Evolutionary conservation across 2,797 vertebrate genomes (phyloP).

Genomic region (Amblyopsis hoosieri): DNA sequence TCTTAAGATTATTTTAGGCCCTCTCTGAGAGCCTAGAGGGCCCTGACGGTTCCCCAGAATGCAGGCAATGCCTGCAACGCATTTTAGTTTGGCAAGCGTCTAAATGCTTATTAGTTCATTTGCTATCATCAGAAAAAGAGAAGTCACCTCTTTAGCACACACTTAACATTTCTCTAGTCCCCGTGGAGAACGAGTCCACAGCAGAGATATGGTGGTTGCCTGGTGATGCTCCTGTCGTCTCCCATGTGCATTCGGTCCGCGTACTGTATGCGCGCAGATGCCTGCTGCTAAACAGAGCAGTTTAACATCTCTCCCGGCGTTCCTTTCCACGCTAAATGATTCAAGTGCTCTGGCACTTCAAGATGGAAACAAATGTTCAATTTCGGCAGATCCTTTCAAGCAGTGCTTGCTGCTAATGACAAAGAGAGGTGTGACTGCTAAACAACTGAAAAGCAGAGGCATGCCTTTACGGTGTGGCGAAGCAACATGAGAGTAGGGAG

Average conservation of each 20-base stretch:
- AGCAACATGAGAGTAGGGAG: too few relatives aligned
- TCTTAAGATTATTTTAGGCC: too few relatives aligned
- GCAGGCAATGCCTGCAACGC: too few relatives aligned
- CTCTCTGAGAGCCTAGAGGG: too few relatives aligned
- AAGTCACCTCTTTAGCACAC: conserved; percentile 4
- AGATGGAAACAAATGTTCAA: conserved; percentile 74
- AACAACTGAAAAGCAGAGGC: conserved; percentile 40
- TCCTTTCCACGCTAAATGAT: conserved; percentile 72
- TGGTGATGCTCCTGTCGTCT: conserved; percentile 38
- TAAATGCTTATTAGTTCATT: conserved; percentile 10
- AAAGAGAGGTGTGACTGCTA: conserved; percentile 49
- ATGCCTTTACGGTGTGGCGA: conserved; percentile 10
- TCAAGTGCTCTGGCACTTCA: conserved; percentile 72
- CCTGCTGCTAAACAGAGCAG: conserved; percentile 72
- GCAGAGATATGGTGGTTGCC: conserved; percentile 26
- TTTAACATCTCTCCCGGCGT: conserved; percentile 69
- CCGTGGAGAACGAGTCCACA: conserved; percentile 43
- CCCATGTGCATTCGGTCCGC: conserved; percentile 51
- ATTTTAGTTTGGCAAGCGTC: too few relatives aligned
- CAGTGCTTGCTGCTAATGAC: conserved; percentile 66
- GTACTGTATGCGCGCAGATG: conserved; percentile 30
- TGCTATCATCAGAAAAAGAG: neutral
- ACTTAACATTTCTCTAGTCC: conserved; percentile 27
- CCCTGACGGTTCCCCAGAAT: too few relatives aligned
- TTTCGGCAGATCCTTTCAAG: conserved; percentile 69